Base-by-base conservation (phyloP, 2,888 invertebrate genomes). In the Ischnus inquisitorius region DNA sequence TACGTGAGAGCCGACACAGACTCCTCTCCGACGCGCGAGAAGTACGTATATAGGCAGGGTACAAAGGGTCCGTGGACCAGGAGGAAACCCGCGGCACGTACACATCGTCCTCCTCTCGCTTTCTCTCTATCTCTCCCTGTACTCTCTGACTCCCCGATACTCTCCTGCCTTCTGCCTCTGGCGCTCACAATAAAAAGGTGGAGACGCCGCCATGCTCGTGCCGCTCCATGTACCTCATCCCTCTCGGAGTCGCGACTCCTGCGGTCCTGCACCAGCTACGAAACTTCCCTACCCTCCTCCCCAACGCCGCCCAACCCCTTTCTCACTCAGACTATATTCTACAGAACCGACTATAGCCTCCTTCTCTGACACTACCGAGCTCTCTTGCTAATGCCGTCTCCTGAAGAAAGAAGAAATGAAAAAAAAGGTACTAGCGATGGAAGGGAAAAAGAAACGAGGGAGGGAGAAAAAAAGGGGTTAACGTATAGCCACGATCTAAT, bases 121-220 rank as follows among this genome's bases (percentile, higher is more conserved):
- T 34, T 34, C 34, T 34, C 34, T 34, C 34, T 34, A 34, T 34
- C 34, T 72, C 69, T 84, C 79, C 69, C 80, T 83, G 81, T 84
- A 64, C 83, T 85, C 79, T 84, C 74, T 79, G 69, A 51, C 74
- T 75, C 75, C 72, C 72, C 64, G 57, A 28, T 28, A 14, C 85
- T 87, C 43, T 19, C 43, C 87, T 90, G 90, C 88, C 88, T 91
- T 90, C 91, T 92, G 89, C 89, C 92, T 90, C 89, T 90, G 91
- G 91, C 92, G 90, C 91, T 91, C 92, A 92, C 92, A 92, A 92
- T 92, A 92, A 92, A 92, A 92, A 92, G 92, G 92, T 92, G 92
- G 92, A 92, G 92, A 92, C 92, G 90, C 86, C 89, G 88, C 90
- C 92, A 92, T 92, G 88, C 92, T 92, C 89, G 57, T 65, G 74